These are phyloP conservation scores for Batillaria attramentaria DNA, from an alignment of 1,140 invertebrate genomes.

Conservation along the genomic window DNA sequence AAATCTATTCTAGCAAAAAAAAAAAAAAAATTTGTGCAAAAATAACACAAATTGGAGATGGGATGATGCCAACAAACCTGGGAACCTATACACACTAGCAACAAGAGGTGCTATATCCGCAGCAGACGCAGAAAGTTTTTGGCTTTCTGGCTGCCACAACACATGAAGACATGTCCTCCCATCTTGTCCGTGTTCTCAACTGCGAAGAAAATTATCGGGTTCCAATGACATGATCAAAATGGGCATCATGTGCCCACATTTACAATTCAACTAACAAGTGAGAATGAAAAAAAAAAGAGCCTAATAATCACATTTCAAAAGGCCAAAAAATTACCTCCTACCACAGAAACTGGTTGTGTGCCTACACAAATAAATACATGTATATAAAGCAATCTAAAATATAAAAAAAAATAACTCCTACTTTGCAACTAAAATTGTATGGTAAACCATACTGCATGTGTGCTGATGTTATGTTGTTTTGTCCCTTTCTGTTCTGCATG, in stretches of 20 bases:
- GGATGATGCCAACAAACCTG: constrained; percentile 21
- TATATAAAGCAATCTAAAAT: no score
- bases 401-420: no score
- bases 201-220: constrained; percentile 44
- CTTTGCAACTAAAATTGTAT: no score
- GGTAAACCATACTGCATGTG: no score
- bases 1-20: neutral
- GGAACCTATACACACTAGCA: constrained; percentile 14
- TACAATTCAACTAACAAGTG: no score
- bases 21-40: neutral
- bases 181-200: constrained; percentile 19
- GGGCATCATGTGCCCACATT: constrained; percentile 7
- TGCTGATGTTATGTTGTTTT: no score
- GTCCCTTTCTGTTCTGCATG: no score
- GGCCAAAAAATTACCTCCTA: no score
- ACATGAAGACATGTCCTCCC: constrained; percentile 11
- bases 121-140: constrained; percentile 31
- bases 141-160: constrained; percentile 32
- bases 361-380: no score
- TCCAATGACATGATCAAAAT: constrained; percentile 29
- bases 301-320: no score
- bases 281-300: no score
- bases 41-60: constrained; percentile 10
- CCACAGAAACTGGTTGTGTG: no score
- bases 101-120: neutral